Conservation (phyloP, 2,113 vertebrate species). For the Peromyscus maniculatus region DNA sequence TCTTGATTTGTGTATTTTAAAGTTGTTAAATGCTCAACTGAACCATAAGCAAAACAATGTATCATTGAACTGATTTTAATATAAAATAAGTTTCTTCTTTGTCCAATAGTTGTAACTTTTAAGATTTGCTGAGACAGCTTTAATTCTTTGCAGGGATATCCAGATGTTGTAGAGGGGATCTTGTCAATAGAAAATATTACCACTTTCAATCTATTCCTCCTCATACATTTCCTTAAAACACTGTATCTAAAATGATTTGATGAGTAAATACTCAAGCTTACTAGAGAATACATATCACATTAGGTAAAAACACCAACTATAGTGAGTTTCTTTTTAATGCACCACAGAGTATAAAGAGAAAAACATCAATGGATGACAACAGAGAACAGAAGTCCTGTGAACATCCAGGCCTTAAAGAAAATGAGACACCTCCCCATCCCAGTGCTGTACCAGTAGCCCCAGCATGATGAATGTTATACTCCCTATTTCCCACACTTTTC, state of each 20-base stretch:
- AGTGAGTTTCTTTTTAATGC: neutral
- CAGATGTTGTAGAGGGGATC: neutral
- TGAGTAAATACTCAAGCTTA: constrained; percentile 29
- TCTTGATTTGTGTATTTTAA: constrained; percentile 85
- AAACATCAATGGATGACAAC: constrained; percentile 18
- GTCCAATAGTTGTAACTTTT: constrained; percentile 72
- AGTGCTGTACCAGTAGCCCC: neutral
- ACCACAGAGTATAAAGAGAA: neutral
- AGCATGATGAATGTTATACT: neutral
- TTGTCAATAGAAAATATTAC: constrained; percentile 34
- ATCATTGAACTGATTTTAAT: constrained; percentile 82
- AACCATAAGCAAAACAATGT: constrained; percentile 88
- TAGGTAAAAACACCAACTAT: neutral
- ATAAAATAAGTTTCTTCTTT: constrained; percentile 78
- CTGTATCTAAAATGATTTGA: neutral
- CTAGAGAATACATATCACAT: neutral
- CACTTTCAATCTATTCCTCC: neutral
- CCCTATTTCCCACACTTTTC: constrained; percentile 39
- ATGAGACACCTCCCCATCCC: neutral
- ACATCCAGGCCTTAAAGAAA: neutral
- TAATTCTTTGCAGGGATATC: neutral
- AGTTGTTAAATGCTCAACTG: constrained; percentile 85
- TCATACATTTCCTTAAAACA: constrained; percentile 66
- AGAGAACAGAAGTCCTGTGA: constrained; percentile 26
- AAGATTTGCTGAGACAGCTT: constrained; percentile 78